Conservation (phyloP, 2,888 invertebrate species). For the Tineola bisselliella region DNA sequence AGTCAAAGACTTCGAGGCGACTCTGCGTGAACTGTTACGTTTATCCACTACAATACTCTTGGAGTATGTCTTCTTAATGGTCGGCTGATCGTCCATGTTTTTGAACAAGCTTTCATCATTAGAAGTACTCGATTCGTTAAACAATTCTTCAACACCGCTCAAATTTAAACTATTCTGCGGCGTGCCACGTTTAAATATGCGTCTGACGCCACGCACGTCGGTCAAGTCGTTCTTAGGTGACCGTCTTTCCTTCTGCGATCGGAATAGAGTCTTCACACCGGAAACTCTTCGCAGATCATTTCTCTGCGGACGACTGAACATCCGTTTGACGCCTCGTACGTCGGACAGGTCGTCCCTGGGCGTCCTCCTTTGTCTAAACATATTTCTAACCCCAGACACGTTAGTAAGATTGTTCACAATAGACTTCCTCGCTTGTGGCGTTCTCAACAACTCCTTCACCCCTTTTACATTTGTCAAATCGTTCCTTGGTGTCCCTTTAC, state of each 20-base stretch:
- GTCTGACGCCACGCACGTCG: slow-evolving; percentile 39
- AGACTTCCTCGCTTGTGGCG: slow-evolving; percentile 35
- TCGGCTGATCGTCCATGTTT: slow-evolving; percentile 33
- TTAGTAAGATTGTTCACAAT: slow-evolving; percentile 31
- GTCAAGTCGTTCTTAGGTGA: slow-evolving; percentile 42
- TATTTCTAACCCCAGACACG: slow-evolving; percentile 29
- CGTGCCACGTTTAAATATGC: slow-evolving; percentile 27
- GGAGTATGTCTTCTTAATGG: slow-evolving; percentile 33
- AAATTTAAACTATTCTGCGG: slow-evolving; percentile 27
- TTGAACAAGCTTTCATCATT: slow-evolving; percentile 33
- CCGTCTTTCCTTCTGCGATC: slow-evolving; percentile 18
- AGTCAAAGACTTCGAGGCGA: slow-evolving; percentile 22
- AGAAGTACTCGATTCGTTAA: slow-evolving; percentile 27
- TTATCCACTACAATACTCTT: slow-evolving; percentile 30
- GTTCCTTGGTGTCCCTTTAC: slow-evolving; percentile 31
- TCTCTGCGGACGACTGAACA: slow-evolving; percentile 32
- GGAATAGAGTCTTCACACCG: slow-evolving; percentile 30
- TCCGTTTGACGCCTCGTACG: slow-evolving; percentile 39
- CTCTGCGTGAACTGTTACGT: background rate
- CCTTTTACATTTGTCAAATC: slow-evolving; percentile 34
- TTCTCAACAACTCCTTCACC: slow-evolving; percentile 28
- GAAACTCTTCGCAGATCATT: slow-evolving; percentile 33
- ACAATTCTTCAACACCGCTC: slow-evolving; percentile 46
- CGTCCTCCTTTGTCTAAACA: slow-evolving; percentile 27
- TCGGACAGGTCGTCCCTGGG: slow-evolving; percentile 44